Percentiles rank a stretch among this genome's conserved stretches.
Conservation (phyloP, 2,797 vertebrate genomes). For the Atherinosoma microstoma region DNA sequence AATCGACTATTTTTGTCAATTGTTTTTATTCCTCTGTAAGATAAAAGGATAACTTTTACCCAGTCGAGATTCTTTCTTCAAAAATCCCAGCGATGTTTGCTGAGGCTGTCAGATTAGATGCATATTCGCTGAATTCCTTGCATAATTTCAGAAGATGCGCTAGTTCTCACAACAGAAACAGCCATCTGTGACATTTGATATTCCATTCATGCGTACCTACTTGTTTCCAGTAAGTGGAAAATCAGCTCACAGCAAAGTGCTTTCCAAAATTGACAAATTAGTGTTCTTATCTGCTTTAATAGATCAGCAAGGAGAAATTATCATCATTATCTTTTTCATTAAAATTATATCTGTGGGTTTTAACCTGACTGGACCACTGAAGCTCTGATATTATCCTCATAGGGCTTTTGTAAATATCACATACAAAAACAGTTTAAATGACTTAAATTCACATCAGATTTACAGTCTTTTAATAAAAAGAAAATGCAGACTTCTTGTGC, state of each 20-base stretch:
- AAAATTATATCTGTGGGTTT: conserved; percentile 36
- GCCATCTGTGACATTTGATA: conserved; percentile 60
- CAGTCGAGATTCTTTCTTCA: too few relatives aligned
- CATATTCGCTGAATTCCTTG: conserved; percentile 7
- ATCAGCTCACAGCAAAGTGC: conserved; percentile 48
- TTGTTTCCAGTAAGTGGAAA: conserved; percentile 52
- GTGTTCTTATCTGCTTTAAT: conserved; percentile 40
- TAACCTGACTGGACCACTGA: conserved; percentile 22
- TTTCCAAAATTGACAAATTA: conserved; percentile 57
- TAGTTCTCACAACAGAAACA: conserved; percentile 15
- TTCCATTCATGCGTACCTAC: conserved; percentile 59
- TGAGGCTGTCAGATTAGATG: not conserved
- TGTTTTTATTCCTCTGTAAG: too few relatives aligned
- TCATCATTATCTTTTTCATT: conserved; percentile 9
- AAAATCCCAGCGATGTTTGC: not conserved
- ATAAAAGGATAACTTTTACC: too few relatives aligned
- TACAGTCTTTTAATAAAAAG: not conserved
- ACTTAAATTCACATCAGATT: conserved; percentile 14
- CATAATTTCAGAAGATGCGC: not conserved
- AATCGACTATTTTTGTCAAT: too few relatives aligned
- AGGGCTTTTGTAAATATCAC: conserved; percentile 10
- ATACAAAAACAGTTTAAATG: not conserved
- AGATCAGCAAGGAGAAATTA: conserved; percentile 47
- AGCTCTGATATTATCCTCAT: not conserved
- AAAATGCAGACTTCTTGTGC: conserved; percentile 5